phyloP scores from a whole-genome alignment of 1,140 invertebrate genomes.

The Papilio polyxenes region DNA sequence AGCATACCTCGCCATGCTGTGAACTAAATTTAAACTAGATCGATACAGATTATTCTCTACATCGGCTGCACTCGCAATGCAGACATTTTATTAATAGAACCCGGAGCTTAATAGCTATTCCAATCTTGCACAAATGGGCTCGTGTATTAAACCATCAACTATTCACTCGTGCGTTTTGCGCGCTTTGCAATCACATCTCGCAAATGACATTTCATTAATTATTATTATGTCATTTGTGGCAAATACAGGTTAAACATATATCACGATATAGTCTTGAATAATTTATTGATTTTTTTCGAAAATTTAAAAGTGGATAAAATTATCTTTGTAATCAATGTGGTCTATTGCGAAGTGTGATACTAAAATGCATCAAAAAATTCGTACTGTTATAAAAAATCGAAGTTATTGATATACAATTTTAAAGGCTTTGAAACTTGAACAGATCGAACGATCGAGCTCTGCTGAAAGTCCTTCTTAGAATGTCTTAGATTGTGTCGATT shows the following conservation, averaged over 20 bases:
- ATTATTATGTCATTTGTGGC: slow-evolving; percentile 10
- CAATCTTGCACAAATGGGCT: slow-evolving; percentile 44
- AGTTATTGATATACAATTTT: too few relatives aligned
- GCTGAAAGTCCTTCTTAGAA: too few relatives aligned
- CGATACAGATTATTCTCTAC: slow-evolving; percentile 68
- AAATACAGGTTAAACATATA: background rate
- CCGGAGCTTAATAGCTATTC: slow-evolving; percentile 53
- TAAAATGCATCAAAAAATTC: too few relatives aligned
- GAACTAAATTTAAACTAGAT: slow-evolving; percentile 76
- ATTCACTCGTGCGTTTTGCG: slow-evolving; percentile 34
- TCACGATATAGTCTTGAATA: background rate
- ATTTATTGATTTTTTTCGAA: background rate
- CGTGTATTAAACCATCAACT: slow-evolving; percentile 42
- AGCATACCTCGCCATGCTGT: slow-evolving; percentile 45
- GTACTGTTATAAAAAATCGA: too few relatives aligned
- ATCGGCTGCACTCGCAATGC: slow-evolving; percentile 61
- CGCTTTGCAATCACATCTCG: slow-evolving; percentile 14
- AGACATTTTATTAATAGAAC: slow-evolving; percentile 71
- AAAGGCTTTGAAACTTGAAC: too few relatives aligned
- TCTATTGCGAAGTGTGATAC: too few relatives aligned
- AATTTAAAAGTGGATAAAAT: background rate
- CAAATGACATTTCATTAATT: slow-evolving; percentile 26
- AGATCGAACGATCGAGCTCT: too few relatives aligned
- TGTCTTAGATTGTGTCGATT: too few relatives aligned
- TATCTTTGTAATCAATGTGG: too few relatives aligned